phyloP scores from a whole-genome alignment of 2,113 vertebrate species.

The Laterallus jamaicensis region DNA sequence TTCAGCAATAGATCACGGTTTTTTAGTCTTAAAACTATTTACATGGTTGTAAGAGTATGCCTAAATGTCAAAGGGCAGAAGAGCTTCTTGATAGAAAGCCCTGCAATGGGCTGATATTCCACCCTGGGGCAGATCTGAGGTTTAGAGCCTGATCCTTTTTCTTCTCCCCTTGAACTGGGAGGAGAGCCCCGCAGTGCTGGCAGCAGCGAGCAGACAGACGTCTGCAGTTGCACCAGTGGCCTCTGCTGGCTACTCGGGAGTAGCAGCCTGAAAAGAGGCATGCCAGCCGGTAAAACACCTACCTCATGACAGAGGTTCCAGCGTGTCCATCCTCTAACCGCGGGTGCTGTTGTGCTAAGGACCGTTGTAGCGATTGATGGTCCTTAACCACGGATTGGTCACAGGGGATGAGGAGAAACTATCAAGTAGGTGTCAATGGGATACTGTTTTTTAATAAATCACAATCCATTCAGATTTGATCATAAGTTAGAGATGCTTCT shows the following conservation, averaged over 20 bases:
- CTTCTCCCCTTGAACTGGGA: background rate
- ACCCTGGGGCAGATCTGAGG: background rate
- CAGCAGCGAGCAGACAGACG: background rate
- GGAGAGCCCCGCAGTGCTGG: background rate
- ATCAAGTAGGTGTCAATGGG: constrained; percentile 6
- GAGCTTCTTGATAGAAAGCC: background rate
- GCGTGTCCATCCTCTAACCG: background rate
- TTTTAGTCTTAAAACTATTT: background rate
- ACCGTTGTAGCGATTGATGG: background rate
- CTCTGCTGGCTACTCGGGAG: background rate
- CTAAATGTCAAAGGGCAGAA: background rate
- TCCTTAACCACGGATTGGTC: background rate
- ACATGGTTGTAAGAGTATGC: background rate
- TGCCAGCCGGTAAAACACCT: background rate
- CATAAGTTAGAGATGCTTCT: background rate
- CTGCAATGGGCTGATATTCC: background rate
- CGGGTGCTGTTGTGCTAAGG: background rate
- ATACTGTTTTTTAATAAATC: background rate
- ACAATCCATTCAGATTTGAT: background rate
- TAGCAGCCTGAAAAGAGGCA: background rate
- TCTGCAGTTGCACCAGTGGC: background rate
- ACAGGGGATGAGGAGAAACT: background rate
- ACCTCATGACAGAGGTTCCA: background rate
- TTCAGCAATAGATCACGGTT: background rate
- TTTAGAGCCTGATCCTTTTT: background rate